Conservation (phyloP, 2,888 invertebrate species). For the Drosophila mercatorum region DNA sequence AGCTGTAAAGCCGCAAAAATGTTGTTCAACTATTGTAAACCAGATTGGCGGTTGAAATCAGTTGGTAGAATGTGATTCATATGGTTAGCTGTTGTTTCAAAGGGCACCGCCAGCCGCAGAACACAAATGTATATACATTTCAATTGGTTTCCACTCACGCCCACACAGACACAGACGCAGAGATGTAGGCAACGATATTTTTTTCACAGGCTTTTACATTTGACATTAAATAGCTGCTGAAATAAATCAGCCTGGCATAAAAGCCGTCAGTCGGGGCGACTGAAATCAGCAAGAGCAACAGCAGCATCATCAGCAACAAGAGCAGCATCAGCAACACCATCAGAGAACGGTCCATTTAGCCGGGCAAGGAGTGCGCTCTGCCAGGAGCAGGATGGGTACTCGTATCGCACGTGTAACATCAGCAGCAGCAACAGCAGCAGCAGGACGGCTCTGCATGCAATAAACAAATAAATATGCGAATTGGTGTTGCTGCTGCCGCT, state of each 20-base stretch:
- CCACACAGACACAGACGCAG: constrained; percentile 26
- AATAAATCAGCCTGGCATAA: constrained; percentile 66
- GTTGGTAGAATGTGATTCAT: constrained; percentile 29
- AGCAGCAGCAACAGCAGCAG: constrained; percentile 30
- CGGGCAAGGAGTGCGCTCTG: constrained; percentile 1
- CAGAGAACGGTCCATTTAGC: constrained; percentile 25
- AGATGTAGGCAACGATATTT: constrained; percentile 66
- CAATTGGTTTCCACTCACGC: constrained; percentile 45
- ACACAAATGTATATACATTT: constrained; percentile 41
- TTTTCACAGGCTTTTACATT: constrained; percentile 34
- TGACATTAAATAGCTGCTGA: constrained; percentile 74
- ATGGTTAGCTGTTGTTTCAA: constrained; percentile 36
- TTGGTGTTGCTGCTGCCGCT: constrained; percentile 53
- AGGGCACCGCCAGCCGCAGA: constrained; percentile 42
- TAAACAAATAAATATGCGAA: constrained; percentile 75
- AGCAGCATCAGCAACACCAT: constrained; percentile 56
- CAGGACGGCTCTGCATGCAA: constrained; percentile 57
- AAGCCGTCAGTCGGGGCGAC: constrained; percentile 33
- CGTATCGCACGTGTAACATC: constrained; percentile 57
- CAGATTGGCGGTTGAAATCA: constrained; percentile 28
- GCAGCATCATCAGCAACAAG: constrained; percentile 50
- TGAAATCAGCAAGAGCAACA: constrained; percentile 29
- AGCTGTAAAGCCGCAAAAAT: constrained; percentile 31
- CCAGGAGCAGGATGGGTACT: constrained; percentile 1
- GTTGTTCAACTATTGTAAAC: constrained; percentile 26